Conservation (phyloP, 2,797 vertebrate genomes). For the Paedocypris micromegethes region DNA sequence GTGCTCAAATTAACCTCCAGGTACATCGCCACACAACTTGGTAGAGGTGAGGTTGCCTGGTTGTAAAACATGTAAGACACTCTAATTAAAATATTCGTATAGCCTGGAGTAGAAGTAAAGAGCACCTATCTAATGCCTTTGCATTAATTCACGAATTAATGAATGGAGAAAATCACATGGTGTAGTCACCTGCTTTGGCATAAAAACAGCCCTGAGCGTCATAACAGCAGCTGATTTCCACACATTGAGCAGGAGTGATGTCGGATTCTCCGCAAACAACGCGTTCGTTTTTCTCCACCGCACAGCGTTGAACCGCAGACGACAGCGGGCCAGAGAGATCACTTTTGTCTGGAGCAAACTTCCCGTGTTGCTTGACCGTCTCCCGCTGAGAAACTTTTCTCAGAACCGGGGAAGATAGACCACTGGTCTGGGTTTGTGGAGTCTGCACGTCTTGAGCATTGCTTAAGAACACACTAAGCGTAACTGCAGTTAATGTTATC, state of each 20-base stretch:
- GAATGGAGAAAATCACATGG: neutral
- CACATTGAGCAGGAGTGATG: constrained; percentile 55
- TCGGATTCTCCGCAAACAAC: constrained; percentile 59
- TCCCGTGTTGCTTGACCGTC: neutral
- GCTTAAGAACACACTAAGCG: neutral
- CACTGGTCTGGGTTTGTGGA: neutral
- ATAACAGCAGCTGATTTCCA: constrained; percentile 65
- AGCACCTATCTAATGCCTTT: no score
- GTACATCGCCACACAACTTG: no score
- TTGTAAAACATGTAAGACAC: no score
- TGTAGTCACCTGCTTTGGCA: constrained; percentile 60
- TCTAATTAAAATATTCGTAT: neutral
- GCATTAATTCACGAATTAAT: no score
- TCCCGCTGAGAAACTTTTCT: neutral
- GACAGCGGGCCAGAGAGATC: neutral
- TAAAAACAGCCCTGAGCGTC: constrained; percentile 62
- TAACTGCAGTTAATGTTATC: neutral
- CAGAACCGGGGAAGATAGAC: neutral
- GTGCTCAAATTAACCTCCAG: no score
- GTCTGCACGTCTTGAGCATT: constrained; percentile 7
- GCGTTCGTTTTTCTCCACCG: constrained; percentile 51
- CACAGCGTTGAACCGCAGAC: constrained; percentile 45
- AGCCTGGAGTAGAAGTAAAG: no score
- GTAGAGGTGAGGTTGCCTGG: no score
- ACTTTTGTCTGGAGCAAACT: neutral